Conservation (phyloP, 1,140 invertebrate genomes). For the Papilio polyxenes region DNA sequence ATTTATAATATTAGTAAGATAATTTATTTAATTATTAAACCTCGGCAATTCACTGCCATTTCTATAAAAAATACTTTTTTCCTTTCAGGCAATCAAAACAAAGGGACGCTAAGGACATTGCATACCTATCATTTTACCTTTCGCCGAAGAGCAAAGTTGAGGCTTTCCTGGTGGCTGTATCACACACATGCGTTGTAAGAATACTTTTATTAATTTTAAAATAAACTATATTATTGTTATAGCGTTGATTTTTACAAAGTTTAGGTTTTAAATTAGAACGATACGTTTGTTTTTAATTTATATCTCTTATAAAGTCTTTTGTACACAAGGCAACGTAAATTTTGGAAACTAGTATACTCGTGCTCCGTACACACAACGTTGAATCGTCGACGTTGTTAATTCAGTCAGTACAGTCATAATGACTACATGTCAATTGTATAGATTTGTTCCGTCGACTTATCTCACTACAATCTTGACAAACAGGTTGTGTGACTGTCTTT, state of each 20-base stretch:
- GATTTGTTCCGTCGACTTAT: too few species aligned
- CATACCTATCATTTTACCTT: conserved; percentile 67
- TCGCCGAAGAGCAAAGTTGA: conserved; percentile 68
- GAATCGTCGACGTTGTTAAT: too few species aligned
- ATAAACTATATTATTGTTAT: conserved; percentile 23
- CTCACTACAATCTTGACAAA: too few species aligned
- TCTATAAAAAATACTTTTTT: neutral
- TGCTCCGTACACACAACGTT: neutral
- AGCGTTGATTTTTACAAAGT: neutral
- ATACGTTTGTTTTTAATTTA: neutral
- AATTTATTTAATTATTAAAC: too few species aligned
- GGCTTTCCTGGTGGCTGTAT: conserved; percentile 64
- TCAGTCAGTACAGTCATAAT: too few species aligned
- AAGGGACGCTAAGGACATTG: conserved; percentile 64
- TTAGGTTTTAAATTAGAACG: neutral
- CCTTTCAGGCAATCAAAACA: conserved; percentile 64
- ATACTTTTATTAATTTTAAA: neutral
- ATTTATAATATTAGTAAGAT: too few species aligned
- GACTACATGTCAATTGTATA: too few species aligned
- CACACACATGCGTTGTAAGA: conserved; percentile 67
- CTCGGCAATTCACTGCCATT: too few species aligned
- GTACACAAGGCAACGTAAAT: too few species aligned
- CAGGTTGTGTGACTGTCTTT: too few species aligned
- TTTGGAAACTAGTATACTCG: neutral
- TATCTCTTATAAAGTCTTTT: neutral